Percentiles rank a stretch among this genome's conserved stretches.
phyloP scores from a whole-genome alignment of 2,888 invertebrate species.

The Diarsia brunnea region DNA sequence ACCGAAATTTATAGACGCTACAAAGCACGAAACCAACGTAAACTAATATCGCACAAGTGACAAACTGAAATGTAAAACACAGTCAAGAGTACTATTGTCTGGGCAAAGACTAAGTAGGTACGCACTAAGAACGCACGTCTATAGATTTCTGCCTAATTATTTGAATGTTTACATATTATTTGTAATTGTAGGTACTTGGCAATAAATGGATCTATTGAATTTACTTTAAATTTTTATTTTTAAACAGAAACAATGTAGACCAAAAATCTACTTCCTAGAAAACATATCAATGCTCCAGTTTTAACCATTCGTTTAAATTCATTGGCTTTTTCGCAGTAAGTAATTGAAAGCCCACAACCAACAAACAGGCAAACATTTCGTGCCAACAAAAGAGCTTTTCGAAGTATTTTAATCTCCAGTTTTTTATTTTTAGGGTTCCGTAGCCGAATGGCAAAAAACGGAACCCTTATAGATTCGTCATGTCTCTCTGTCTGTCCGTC shows the following conservation, averaged over 20 bases:
- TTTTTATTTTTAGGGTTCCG: too few relatives aligned
- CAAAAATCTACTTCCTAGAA: background rate
- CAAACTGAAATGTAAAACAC: background rate
- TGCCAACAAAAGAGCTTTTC: too few relatives aligned
- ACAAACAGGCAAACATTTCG: too few relatives aligned
- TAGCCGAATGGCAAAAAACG: too few relatives aligned
- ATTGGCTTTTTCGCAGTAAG: too few relatives aligned
- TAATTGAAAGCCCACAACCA: too few relatives aligned
- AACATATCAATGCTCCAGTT: too few relatives aligned
- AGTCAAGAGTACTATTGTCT: background rate
- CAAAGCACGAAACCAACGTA: background rate
- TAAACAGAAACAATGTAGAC: background rate
- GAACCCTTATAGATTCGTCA: too few relatives aligned
- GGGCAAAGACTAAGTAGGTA: background rate
- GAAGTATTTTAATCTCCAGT: too few relatives aligned
- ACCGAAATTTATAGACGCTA: background rate
- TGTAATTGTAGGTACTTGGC: background rate
- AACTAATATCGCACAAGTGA: background rate
- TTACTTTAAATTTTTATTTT: background rate
- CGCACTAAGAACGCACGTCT: background rate
- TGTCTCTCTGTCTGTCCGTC: too few relatives aligned
- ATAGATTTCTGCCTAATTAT: background rate
- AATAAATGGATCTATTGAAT: background rate
- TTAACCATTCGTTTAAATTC: too few relatives aligned
- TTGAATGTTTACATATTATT: background rate